Evolutionary conservation across 2,888 invertebrate species (phyloP).

Genomic region (Conchocele bisecta): DNA sequence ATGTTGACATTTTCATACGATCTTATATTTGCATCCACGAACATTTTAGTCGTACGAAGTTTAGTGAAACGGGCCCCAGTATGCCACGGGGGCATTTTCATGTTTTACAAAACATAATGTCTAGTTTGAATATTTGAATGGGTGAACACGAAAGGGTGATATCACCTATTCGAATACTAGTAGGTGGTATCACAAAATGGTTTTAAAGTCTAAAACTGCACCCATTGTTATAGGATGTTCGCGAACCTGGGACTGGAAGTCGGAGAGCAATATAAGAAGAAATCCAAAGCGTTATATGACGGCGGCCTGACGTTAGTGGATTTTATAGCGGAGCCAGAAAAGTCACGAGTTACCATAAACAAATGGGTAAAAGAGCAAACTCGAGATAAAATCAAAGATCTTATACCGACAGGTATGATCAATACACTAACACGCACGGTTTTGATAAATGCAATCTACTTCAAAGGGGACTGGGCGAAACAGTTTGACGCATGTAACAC

Average conservation of each 20-base stretch:
- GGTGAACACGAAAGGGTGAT: too few relatives aligned
- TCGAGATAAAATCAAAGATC: slow-evolving; percentile 90
- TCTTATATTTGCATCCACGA: too few relatives aligned
- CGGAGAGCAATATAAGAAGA: slow-evolving; percentile 23
- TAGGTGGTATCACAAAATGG: too few relatives aligned
- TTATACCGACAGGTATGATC: slow-evolving; percentile 86
- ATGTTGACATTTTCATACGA: too few relatives aligned
- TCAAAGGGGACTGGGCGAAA: slow-evolving; percentile 83
- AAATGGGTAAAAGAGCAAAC: slow-evolving; percentile 92
- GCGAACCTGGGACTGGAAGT: slow-evolving; percentile 42
- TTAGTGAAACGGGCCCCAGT: too few relatives aligned
- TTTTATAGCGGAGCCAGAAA: slow-evolving; percentile 75
- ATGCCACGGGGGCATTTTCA: too few relatives aligned
- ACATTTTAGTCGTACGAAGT: too few relatives aligned
- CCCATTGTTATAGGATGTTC: too few relatives aligned
- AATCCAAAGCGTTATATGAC: slow-evolving; percentile 39
- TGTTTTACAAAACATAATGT: too few relatives aligned
- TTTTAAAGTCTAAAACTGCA: too few relatives aligned
- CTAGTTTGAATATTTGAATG: too few relatives aligned
- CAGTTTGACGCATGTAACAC: slow-evolving; percentile 86
- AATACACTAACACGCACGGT: slow-evolving; percentile 77
- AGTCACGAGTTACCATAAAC: slow-evolving; percentile 87
- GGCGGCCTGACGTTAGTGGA: slow-evolving; percentile 78
- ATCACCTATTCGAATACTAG: too few relatives aligned
- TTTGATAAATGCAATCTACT: slow-evolving; percentile 84